phyloP scores from a whole-genome alignment of 2,797 vertebrate genomes.

The Pangasius djambal region DNA sequence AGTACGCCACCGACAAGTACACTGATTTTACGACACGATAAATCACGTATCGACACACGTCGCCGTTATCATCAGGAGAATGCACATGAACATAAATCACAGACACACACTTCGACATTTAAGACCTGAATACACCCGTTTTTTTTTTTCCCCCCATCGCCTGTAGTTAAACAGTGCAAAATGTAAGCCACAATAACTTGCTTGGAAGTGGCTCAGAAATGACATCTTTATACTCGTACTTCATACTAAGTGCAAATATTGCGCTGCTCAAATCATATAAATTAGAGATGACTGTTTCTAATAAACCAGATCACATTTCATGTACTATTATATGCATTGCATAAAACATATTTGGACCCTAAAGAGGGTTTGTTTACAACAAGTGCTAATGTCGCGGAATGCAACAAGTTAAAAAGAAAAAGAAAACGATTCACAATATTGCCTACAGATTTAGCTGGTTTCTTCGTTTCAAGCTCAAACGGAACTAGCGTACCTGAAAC shows the following conservation, averaged over 20 bases:
- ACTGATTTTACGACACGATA: neutral
- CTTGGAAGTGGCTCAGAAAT: neutral
- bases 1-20: neutral
- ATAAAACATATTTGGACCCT: neutral
- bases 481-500: neutral
- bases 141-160: no score
- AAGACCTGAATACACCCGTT: conserved; percentile 3
- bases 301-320: no score
- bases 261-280: neutral
- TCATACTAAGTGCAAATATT: neutral
- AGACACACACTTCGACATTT: neutral
- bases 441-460: neutral
- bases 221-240: neutral
- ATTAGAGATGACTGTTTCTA: neutral
- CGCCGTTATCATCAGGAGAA: neutral
- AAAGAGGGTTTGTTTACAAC: neutral
- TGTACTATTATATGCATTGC: neutral
- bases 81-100: neutral
- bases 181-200: neutral
- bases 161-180: neutral
- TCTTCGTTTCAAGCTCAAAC: neutral
- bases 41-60: neutral
- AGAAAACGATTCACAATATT: neutral
- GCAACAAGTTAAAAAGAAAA: neutral
- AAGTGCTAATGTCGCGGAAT: neutral